These are phyloP conservation scores for Stegophylla sp. DNA, from an alignment of 2,888 invertebrate species.

Conservation along the genomic window DNA sequence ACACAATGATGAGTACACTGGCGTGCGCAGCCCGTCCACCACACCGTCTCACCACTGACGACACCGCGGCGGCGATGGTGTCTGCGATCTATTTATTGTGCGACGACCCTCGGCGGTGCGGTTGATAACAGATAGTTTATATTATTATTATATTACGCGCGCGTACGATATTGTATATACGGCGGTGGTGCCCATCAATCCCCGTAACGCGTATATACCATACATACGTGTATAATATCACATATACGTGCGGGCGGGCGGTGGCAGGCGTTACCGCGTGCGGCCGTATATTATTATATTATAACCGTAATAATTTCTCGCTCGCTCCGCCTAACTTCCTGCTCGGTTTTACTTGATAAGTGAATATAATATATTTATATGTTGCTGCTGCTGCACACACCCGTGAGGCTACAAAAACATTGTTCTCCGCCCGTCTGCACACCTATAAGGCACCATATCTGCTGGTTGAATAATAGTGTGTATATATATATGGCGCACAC, in stretches of 20 bases:
- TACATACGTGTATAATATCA: background rate
- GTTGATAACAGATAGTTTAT: constrained; percentile 8
- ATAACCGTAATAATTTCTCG: constrained; percentile 36
- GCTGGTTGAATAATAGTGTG: constrained; percentile 50
- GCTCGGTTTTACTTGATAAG: constrained; percentile 18
- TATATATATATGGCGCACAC: background rate
- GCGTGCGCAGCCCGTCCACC: background rate
- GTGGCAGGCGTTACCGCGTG: constrained; percentile 27
- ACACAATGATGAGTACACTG: background rate
- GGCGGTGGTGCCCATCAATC: constrained; percentile 30
- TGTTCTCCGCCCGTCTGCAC: constrained; percentile 16
- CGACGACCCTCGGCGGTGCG: constrained; percentile 10
- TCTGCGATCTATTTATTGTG: constrained; percentile 21
- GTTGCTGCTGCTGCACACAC: background rate
- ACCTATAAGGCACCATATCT: constrained; percentile 31
- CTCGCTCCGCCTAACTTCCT: background rate
- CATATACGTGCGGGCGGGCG: background rate
- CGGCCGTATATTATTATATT: background rate
- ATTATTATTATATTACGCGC: background rate
- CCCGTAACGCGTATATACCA: background rate
- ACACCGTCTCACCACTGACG: background rate
- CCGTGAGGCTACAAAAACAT: constrained; percentile 46
- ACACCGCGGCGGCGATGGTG: background rate
- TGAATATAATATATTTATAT: background rate
- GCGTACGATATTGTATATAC: background rate